phyloP scores from a whole-genome alignment of 2,113 vertebrate species.

The Clarias magur region DNA sequence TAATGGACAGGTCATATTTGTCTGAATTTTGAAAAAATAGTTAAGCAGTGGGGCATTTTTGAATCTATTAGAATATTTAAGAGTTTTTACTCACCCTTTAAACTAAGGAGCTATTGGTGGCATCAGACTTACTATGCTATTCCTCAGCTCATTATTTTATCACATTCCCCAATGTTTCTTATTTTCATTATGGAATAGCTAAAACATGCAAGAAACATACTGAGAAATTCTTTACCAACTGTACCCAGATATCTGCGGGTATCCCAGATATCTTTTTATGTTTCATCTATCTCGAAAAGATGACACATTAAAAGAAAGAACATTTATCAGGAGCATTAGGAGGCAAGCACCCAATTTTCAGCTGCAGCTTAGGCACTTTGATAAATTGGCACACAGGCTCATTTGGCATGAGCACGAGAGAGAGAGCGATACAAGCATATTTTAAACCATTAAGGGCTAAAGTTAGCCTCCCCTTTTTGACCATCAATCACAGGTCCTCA shows the following conservation, averaged over 20 bases:
- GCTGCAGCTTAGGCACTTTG: constrained; percentile 63
- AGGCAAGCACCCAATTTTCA: constrained; percentile 70
- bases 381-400: constrained; percentile 73
- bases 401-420: constrained; percentile 67
- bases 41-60: not conserved
- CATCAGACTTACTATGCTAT: not conserved
- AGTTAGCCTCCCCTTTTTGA: constrained; percentile 66
- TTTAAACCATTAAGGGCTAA: constrained; percentile 78
- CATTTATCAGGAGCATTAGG: constrained; percentile 73
- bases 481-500: constrained; percentile 70
- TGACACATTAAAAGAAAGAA: constrained; percentile 68
- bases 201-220: constrained; percentile 36
- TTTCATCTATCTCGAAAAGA: constrained; percentile 41
- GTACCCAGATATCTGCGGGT: constrained; percentile 29
- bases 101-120: not conserved
- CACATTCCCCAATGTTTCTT: not conserved
- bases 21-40: not conserved
- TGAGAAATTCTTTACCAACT: constrained; percentile 61
- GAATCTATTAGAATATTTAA: not conserved
- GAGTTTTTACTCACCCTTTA: not conserved
- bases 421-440: constrained; percentile 73
- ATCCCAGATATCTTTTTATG: too few relatives aligned
- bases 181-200: constrained; percentile 18
- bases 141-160: not conserved
- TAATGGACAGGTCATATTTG: constrained; percentile 7